phyloP scores from a whole-genome alignment of 2,113 vertebrate species.

The Phoenicopterus ruber region DNA sequence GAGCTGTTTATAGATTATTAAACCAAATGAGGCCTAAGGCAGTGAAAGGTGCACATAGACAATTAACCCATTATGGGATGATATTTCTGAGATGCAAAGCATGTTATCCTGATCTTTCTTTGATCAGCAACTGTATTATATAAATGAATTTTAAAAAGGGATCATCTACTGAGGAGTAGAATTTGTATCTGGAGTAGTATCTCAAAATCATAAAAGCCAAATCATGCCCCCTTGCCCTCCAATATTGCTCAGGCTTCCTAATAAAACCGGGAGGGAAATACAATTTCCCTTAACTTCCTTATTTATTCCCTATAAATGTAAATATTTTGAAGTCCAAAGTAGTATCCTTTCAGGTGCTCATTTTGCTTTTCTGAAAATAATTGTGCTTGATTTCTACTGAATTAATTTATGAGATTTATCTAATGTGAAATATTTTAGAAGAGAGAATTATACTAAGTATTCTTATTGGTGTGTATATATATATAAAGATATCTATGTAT shows the following conservation, averaged over 20 bases:
- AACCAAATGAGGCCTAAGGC: background rate
- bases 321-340: background rate
- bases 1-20: background rate
- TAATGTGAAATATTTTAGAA: background rate
- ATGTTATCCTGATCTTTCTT: background rate
- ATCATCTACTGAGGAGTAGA: background rate
- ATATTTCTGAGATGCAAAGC: background rate
- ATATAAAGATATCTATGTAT: too few relatives aligned
- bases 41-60: background rate
- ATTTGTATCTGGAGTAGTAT: background rate
- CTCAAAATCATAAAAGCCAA: background rate
- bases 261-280: background rate
- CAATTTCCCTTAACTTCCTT: background rate
- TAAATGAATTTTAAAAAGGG: background rate
- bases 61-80: background rate
- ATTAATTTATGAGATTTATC: background rate
- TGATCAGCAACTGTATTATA: background rate
- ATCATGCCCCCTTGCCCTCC: background rate
- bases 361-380: background rate
- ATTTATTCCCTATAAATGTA: background rate
- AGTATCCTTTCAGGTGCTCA: background rate
- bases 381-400: background rate
- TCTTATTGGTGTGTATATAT: background rate
- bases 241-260: background rate
- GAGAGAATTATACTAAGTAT: background rate